A percentile compares a stretch with the other conserved stretches of the same genome.
These are phyloP conservation scores for Passer domesticus DNA, from an alignment of 2,113 vertebrate species.

Conservation along the genomic window DNA sequence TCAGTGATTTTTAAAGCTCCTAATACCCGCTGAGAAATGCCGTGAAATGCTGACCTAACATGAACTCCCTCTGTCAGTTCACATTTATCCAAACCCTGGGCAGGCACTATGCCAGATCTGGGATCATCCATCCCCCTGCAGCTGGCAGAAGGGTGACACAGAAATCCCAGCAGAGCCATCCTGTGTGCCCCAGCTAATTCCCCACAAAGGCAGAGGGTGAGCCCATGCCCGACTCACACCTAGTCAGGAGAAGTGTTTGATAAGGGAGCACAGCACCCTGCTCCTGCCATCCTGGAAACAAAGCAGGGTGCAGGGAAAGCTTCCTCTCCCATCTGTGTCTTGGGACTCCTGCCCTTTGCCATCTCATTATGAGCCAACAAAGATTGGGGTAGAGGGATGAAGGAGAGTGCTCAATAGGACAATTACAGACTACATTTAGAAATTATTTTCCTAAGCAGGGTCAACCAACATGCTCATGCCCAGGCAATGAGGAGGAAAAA, in stretches of 20 bases:
- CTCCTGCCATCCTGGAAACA: not conserved
- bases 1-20: not conserved
- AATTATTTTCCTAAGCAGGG: not conserved
- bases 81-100: not conserved
- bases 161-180: not conserved
- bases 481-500: not conserved
- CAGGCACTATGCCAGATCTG: not conserved
- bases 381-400: not conserved
- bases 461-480: not conserved
- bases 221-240: not conserved
- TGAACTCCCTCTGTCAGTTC: constrained; percentile 20
- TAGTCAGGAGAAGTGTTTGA: rapidly evolving
- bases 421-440: not conserved
- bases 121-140: not conserved
- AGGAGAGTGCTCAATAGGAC: not conserved
- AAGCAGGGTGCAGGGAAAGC: not conserved
- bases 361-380: not conserved
- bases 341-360: not conserved
- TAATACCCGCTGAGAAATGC: not conserved
- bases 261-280: not conserved
- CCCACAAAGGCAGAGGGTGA: not conserved
- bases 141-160: not conserved
- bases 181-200: not conserved
- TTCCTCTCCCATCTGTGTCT: not conserved
- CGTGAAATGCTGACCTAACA: not conserved